phyloP scores from a whole-genome alignment of 1,140 invertebrate genomes.

The Eufriesea mexicana region DNA sequence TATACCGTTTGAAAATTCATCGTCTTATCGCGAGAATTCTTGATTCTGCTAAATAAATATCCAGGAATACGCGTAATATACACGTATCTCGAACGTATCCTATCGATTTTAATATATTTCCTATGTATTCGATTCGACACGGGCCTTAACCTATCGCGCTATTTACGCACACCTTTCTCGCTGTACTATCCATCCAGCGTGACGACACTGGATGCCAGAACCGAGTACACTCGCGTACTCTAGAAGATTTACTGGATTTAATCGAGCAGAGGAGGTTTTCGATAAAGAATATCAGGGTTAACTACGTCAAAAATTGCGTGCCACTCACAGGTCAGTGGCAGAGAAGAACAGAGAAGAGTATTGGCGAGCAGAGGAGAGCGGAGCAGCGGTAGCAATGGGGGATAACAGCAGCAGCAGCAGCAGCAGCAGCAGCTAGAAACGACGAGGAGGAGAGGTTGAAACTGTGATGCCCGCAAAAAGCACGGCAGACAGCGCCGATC shows the following conservation, averaged over 20 bases:
- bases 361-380: neutral
- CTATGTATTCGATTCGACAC: too few relatives aligned
- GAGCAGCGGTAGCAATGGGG: constrained; percentile 65
- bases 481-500: constrained; percentile 82
- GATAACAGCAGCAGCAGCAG: constrained; percentile 51
- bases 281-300: constrained; percentile 59
- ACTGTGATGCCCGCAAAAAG: constrained; percentile 82
- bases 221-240: neutral
- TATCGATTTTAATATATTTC: too few relatives aligned
- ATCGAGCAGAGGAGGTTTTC: constrained; percentile 30
- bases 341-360: neutral
- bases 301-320: constrained; percentile 72
- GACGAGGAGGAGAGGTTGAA: constrained; percentile 76
- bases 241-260: neutral
- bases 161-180: too few relatives aligned
- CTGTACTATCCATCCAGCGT: too few relatives aligned
- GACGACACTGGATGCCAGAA: too few relatives aligned
- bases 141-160: too few relatives aligned
- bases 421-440: constrained; percentile 58
- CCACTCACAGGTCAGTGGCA: constrained; percentile 49
- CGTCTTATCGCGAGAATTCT: too few relatives aligned
- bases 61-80: too few relatives aligned
- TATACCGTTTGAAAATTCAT: too few relatives aligned
- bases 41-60: too few relatives aligned
- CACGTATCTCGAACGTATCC: too few relatives aligned